Evolutionary conservation across 2,888 invertebrate genomes (phyloP).

Genomic region (Mesorhabditis spiculigera): DNA sequence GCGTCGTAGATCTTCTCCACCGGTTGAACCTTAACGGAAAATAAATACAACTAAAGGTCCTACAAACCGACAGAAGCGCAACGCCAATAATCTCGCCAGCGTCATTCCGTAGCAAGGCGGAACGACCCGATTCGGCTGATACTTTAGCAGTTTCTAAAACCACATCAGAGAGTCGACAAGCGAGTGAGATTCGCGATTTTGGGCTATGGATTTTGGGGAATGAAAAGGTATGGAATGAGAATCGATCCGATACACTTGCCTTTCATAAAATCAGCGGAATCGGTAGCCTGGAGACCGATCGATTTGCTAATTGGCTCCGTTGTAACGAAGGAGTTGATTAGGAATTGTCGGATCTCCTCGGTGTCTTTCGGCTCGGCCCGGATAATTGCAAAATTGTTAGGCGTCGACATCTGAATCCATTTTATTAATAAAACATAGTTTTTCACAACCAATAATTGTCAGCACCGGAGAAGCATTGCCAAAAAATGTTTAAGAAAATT

Average conservation of each 20-base stretch:
- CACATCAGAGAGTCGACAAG: too few relatives aligned
- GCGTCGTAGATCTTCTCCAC: not conserved
- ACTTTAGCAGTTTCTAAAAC: not conserved
- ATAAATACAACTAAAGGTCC: not conserved
- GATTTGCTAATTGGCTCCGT: not conserved
- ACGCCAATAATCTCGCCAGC: not conserved
- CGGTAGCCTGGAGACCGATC: not conserved
- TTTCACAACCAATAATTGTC: too few relatives aligned
- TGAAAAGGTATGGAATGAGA: too few relatives aligned
- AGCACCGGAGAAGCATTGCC: too few relatives aligned
- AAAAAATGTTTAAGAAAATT: too few relatives aligned
- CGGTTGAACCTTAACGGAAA: not conserved
- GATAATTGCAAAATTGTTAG: too few relatives aligned
- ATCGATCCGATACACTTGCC: not conserved
- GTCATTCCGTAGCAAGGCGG: not conserved
- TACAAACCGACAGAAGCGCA: not conserved
- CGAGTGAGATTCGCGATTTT: not conserved
- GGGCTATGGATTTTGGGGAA: not conserved
- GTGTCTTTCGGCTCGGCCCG: too few relatives aligned
- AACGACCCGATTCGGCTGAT: not conserved
- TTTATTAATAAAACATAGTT: too few relatives aligned
- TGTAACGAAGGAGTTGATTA: too few relatives aligned
- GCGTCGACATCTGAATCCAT: too few relatives aligned
- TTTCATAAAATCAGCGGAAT: not conserved
- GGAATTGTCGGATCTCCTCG: too few relatives aligned